These are phyloP conservation scores for Colletes latitarsis DNA, from an alignment of 1,140 invertebrate species.

Conservation along the genomic window DNA sequence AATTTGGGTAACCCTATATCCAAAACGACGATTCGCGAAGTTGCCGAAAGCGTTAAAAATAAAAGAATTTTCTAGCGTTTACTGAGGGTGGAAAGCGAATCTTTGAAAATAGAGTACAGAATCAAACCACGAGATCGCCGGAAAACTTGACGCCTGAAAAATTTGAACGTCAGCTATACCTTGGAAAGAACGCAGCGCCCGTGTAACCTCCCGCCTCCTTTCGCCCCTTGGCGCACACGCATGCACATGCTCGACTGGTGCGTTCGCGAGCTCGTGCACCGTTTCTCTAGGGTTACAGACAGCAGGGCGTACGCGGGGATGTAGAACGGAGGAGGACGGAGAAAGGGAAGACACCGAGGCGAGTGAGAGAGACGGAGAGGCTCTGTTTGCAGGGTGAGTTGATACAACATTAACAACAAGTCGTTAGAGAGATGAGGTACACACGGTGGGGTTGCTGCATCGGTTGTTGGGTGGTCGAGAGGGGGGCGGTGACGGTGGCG, in stretches of 20 bases:
- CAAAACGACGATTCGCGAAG: too few species aligned
- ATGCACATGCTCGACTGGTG: slow-evolving; percentile 9
- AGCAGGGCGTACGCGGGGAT: not conserved
- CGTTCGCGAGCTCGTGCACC: not conserved
- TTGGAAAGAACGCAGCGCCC: slow-evolving; percentile 29
- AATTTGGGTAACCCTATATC: too few species aligned
- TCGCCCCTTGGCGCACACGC: not conserved
- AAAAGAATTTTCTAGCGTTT: too few species aligned
- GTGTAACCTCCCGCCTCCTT: too few species aligned
- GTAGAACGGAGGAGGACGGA: slow-evolving; percentile 5
- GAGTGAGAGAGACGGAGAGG: slow-evolving; percentile 8
- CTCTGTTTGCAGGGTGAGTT: slow-evolving; percentile 73
- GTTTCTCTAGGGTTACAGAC: slow-evolving; percentile 28
- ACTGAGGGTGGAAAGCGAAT: too few species aligned
- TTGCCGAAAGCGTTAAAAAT: too few species aligned
- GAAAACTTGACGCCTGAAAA: slow-evolving; percentile 37
- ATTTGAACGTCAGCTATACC: slow-evolving; percentile 43
- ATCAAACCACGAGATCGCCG: not conserved
- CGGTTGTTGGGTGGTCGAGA: slow-evolving; percentile 48
- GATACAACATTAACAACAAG: slow-evolving; percentile 78
- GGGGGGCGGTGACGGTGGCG: slow-evolving; percentile 40
- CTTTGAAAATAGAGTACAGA: not conserved
- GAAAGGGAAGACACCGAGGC: slow-evolving; percentile 7
- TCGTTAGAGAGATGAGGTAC: slow-evolving; percentile 75
- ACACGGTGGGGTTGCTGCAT: slow-evolving; percentile 62